These are phyloP conservation scores for Anabas testudineus DNA, from an alignment of 2,797 vertebrate species.

Conservation along the genomic window DNA sequence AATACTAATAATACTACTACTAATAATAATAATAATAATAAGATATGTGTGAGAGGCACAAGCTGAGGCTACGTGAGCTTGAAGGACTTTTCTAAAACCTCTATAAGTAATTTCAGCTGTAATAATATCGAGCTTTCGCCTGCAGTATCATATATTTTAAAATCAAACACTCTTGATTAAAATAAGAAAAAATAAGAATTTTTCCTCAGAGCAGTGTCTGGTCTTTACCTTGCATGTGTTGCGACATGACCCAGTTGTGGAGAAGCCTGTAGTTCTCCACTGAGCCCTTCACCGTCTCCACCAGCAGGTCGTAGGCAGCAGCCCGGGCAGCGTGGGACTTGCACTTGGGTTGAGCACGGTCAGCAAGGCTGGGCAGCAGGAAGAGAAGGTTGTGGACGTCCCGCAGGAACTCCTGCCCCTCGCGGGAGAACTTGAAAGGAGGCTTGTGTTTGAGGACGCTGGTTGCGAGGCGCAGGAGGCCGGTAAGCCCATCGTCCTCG, in stretches of 20 bases:
- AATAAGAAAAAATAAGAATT: no score
- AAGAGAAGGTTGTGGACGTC: slow-evolving; percentile 98
- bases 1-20: no score
- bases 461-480: slow-evolving; percentile 93
- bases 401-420: slow-evolving; percentile 97
- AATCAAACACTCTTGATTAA: no score
- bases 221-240: slow-evolving; percentile 96
- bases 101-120: no score
- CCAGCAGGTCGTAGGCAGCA: slow-evolving; percentile 97
- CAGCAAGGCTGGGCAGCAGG: slow-evolving; percentile 95
- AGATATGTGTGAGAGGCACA: no score
- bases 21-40: no score
- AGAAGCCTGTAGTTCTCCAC: slow-evolving; percentile 98
- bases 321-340: slow-evolving; percentile 96
- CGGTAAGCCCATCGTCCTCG: slow-evolving; percentile 96
- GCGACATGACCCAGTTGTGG: slow-evolving; percentile 99
- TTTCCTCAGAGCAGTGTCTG: no score
- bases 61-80: no score
- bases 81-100: no score
- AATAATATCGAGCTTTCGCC: no score
- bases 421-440: slow-evolving; percentile 97
- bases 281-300: slow-evolving; percentile 97
- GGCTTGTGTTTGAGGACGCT: slow-evolving; percentile 99
- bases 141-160: no score
- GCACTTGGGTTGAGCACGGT: slow-evolving; percentile 96